These are phyloP conservation scores for Dysdera silvatica DNA, from an alignment of 1,140 invertebrate species.

Conservation along the genomic window DNA sequence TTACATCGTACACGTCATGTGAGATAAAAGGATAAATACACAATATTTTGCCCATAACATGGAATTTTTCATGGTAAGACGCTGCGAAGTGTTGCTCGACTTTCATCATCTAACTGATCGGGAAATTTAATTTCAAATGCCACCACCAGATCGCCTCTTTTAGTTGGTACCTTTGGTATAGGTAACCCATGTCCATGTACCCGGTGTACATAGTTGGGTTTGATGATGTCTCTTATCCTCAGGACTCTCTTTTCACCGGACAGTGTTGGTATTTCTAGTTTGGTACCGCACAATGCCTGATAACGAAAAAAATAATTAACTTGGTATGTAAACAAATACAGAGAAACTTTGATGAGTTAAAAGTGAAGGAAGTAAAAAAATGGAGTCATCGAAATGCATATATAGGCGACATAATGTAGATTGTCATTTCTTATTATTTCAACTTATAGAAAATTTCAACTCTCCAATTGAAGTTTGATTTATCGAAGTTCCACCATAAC, in stretches of 20 bases:
- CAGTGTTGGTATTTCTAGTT: slow-evolving; percentile 85
- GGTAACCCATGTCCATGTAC: slow-evolving; percentile 90
- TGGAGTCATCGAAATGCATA: neutral
- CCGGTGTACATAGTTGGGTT: slow-evolving; percentile 79
- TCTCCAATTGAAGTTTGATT: too few relatives aligned
- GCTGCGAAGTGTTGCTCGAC: too few relatives aligned
- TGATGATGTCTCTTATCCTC: slow-evolving; percentile 70
- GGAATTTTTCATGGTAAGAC: too few relatives aligned
- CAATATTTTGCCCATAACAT: too few relatives aligned
- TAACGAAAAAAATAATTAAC: slow-evolving; percentile 40
- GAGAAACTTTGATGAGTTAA: neutral
- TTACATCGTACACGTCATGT: too few relatives aligned
- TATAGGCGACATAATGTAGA: too few relatives aligned
- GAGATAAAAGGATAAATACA: too few relatives aligned
- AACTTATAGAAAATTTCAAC: too few relatives aligned
- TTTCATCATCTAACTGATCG: too few relatives aligned
- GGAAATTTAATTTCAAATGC: slow-evolving; percentile 97
- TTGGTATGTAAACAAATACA: neutral
- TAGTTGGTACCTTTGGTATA: slow-evolving; percentile 81
- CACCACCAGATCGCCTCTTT: slow-evolving; percentile 87
- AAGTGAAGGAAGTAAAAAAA: neutral
- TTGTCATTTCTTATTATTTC: too few relatives aligned
- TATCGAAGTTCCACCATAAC: too few relatives aligned
- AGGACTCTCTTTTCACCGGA: slow-evolving; percentile 73
- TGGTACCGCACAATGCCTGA: slow-evolving; percentile 79